These are phyloP conservation scores for Etheostoma spectabile DNA, from an alignment of 2,113 vertebrate genomes.

Conservation along the genomic window DNA sequence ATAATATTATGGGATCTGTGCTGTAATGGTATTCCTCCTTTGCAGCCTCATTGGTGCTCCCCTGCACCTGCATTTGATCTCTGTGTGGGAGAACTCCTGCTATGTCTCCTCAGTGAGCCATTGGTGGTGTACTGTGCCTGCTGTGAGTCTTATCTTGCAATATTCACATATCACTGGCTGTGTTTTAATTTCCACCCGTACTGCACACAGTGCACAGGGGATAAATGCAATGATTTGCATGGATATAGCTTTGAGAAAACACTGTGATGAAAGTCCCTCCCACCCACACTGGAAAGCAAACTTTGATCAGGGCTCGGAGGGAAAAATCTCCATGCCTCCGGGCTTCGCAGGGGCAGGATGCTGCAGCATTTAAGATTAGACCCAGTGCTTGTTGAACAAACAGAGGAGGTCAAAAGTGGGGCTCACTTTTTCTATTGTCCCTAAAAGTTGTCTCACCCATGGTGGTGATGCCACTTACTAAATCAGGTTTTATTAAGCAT, in stretches of 20 bases:
- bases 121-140: slow-evolving; percentile 40
- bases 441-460: not conserved
- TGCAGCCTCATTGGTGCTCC: slow-evolving; percentile 46
- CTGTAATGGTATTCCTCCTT: slow-evolving; percentile 30
- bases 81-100: slow-evolving; percentile 64
- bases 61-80: slow-evolving; percentile 57
- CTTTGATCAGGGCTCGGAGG: slow-evolving; percentile 51
- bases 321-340: slow-evolving; percentile 17
- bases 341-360: slow-evolving; percentile 19
- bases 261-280: slow-evolving; percentile 52
- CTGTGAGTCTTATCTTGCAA: slow-evolving; percentile 40
- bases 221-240: slow-evolving; percentile 76
- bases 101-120: slow-evolving; percentile 63
- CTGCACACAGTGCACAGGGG: slow-evolving; percentile 48
- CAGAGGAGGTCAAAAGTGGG: slow-evolving; percentile 11
- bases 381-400: slow-evolving; percentile 33
- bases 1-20: slow-evolving; percentile 36
- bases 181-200: slow-evolving; percentile 49
- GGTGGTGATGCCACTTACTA: slow-evolving; percentile 6
- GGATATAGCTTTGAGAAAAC: slow-evolving; percentile 69
- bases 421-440: not conserved
- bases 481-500: slow-evolving; percentile 31
- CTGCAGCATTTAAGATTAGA: slow-evolving; percentile 32
- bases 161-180: slow-evolving; percentile 51
- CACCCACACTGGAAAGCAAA: slow-evolving; percentile 53